phyloP scores from a whole-genome alignment of 2,797 vertebrate species.

The Hippocampus kuda region DNA sequence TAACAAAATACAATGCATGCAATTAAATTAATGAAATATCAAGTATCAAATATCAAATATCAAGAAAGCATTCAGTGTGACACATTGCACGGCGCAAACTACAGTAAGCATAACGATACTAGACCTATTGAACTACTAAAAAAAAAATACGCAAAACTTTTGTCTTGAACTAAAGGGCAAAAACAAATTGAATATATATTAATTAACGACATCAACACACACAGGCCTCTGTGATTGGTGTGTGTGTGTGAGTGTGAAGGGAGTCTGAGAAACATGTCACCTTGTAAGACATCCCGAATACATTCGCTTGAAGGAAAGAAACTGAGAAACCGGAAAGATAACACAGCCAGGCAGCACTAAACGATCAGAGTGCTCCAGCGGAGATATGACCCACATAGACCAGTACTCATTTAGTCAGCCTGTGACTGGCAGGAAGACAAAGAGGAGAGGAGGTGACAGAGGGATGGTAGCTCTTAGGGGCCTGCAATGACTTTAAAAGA shows the following conservation, averaged over 20 bases:
- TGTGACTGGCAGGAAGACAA: slow-evolving; percentile 47
- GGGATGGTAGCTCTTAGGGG: slow-evolving; percentile 28
- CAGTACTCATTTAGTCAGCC: slow-evolving; percentile 68
- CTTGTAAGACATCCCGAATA: slow-evolving; percentile 58
- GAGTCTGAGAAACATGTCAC: slow-evolving; percentile 50
- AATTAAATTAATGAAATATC: too few species aligned
- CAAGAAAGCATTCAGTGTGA: neutral
- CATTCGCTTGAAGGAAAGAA: slow-evolving; percentile 58
- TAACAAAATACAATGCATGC: too few species aligned
- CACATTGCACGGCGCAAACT: neutral
- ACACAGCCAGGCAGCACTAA: slow-evolving; percentile 69
- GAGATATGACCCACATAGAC: slow-evolving; percentile 71
- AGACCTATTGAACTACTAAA: too few species aligned
- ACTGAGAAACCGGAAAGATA: slow-evolving; percentile 58
- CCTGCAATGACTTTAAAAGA: slow-evolving; percentile 34
- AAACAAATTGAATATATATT: slow-evolving; percentile 1
- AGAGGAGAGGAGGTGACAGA: slow-evolving; percentile 19
- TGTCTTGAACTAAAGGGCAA: too few species aligned
- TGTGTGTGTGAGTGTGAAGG: slow-evolving; percentile 12
- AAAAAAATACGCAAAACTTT: too few species aligned
- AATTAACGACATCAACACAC: slow-evolving; percentile 21
- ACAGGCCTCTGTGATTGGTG: slow-evolving; percentile 28
- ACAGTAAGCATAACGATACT: too few species aligned
- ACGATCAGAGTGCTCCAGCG: slow-evolving; percentile 69
- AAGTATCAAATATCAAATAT: too few species aligned